phyloP scores from a whole-genome alignment of 2,113 vertebrate species.

The Onychostruthus taczanowskii region DNA sequence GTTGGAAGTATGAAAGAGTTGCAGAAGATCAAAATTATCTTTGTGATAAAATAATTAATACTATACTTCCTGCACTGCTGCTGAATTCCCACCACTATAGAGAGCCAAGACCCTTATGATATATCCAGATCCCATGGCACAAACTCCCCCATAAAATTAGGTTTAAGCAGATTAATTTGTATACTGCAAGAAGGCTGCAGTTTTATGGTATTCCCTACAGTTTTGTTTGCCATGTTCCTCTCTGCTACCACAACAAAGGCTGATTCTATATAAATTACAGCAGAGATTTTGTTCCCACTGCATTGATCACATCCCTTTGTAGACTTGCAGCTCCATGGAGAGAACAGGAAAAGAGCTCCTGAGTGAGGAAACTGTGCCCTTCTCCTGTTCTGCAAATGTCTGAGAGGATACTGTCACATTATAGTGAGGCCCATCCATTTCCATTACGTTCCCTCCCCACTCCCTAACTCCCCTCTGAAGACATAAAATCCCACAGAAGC shows the following conservation, averaged over 20 bases:
- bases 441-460: background rate
- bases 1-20: background rate
- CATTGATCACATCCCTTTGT: background rate
- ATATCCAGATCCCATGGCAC: background rate
- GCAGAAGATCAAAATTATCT: background rate
- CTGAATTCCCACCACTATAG: background rate
- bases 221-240: background rate
- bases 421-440: background rate
- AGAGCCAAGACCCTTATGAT: background rate
- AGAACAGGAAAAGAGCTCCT: background rate
- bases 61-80: background rate
- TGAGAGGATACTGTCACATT: background rate
- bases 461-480: background rate
- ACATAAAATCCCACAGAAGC: background rate
- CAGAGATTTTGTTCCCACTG: background rate
- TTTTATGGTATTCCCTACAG: background rate
- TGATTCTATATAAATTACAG: background rate
- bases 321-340: background rate
- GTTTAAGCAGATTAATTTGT: background rate
- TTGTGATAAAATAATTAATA: background rate
- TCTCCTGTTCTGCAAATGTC: background rate
- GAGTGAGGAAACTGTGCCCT: background rate
- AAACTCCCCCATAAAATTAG: background rate
- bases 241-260: background rate
- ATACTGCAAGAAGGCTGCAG: background rate